Base-by-base conservation (phyloP, 2,888 invertebrate genomes). In the Cheilosia variabilis region DNA sequence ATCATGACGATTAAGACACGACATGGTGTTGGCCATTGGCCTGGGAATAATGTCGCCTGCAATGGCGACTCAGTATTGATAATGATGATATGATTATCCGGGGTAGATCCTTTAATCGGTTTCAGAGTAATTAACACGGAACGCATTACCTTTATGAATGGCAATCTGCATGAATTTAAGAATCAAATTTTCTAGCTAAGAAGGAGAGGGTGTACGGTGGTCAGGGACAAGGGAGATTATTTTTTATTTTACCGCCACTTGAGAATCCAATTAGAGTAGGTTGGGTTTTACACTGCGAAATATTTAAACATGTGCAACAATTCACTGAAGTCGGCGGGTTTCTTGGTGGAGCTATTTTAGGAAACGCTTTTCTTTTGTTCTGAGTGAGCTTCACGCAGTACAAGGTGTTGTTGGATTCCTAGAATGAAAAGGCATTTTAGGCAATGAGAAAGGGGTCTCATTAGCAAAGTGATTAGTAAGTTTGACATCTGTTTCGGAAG, bases 61-160 rank as follows among this genome's bases (percentile, higher is more conserved):
- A 80, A 86, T 66, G 71, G 65, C 6, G 27, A 53, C 31, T 24
- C 77, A 57, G 81, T 80, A 81, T 81, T 81, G 87, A 84, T 87
- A 80, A 84, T 80, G 86, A 81, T 81, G 73, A 83, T 87, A 87
- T 83, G 83, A 84, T 87, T 87, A 87, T 87, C 87, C 87, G 37
- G 83, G 63, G 80, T 63, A 82, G 84, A 87, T 84, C 79, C 78
- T 76, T 87, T 87, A 83, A 87, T 87, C 84, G 87, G 57, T 78
- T 87, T 60, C 83, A 34, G 47, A 78, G 83, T 81, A 81, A 86
- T 86, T 86, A 86, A 86, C 80, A 81, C 43, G 72, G 57, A 76
- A 86, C 76, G 68, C 72, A 86, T 86, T 86, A 77, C 63, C 63
- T 62, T 79, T 80, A 84, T 80, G 75, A 84, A 80, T 60, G 71